phyloP scores from a whole-genome alignment of 1,140 invertebrate genomes.

The Acromyrmex charruanus region DNA sequence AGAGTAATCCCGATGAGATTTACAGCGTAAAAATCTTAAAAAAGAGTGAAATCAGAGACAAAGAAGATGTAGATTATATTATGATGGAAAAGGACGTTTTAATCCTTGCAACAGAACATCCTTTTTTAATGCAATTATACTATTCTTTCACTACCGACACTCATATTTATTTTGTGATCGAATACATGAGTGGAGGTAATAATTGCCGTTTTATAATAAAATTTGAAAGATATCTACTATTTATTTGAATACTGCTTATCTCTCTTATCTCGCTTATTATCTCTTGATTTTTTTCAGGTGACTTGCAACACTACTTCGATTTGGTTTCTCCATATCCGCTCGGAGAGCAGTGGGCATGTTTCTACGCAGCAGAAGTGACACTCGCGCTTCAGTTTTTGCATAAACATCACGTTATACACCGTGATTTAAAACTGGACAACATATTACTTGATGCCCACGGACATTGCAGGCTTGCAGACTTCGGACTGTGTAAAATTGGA shows the following conservation, averaged over 20 bases:
- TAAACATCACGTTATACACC: constrained; percentile 98
- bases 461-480: constrained; percentile 73
- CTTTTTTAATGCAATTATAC: constrained; percentile 86
- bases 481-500: too few relatives aligned
- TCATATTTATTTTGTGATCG: constrained; percentile 88
- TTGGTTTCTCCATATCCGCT: too few relatives aligned
- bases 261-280: background rate
- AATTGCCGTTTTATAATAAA: background rate
- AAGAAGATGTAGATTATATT: constrained; percentile 92
- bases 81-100: constrained; percentile 99
- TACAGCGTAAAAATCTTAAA: constrained; percentile 99
- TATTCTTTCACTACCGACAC: too few relatives aligned
- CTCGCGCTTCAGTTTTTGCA: constrained; percentile 99
- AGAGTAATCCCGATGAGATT: constrained; percentile 95
- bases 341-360: constrained; percentile 97
- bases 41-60: constrained; percentile 87
- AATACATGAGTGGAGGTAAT: constrained; percentile 98
- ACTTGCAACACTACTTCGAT: constrained; percentile 80
- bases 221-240: background rate
- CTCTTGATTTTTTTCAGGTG: constrained; percentile 84
- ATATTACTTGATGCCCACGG: constrained; percentile 86
- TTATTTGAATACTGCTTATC: too few relatives aligned
- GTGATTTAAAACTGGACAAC: constrained; percentile 99
- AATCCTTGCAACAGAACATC: constrained; percentile 98
- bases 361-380: constrained; percentile 99